phyloP scores from a whole-genome alignment of 2,888 invertebrate genomes.

The Oxycera nigricornis region DNA sequence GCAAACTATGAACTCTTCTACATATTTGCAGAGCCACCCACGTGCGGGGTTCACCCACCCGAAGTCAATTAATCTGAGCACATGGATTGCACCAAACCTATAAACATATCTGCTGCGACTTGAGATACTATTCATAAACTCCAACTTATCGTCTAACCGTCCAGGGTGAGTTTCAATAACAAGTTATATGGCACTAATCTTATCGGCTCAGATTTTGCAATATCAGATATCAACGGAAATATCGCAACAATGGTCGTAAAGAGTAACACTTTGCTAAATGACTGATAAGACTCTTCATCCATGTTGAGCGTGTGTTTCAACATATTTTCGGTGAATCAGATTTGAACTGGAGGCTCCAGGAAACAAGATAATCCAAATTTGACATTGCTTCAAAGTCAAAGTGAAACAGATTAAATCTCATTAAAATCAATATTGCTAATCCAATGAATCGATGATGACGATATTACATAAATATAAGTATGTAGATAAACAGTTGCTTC shows the following conservation, averaged over 20 bases:
- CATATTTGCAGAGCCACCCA: too few relatives aligned
- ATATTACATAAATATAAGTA: too few relatives aligned
- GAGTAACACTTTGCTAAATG: not conserved
- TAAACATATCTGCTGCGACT: too few relatives aligned
- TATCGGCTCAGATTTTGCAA: not conserved
- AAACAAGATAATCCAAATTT: not conserved
- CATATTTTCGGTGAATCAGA: not conserved
- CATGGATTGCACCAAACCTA: too few relatives aligned
- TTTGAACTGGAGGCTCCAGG: not conserved
- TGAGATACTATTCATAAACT: too few relatives aligned
- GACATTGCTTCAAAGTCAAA: constrained; percentile 8
- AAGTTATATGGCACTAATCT: not conserved
- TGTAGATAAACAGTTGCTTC: too few relatives aligned
- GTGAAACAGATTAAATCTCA: too few relatives aligned
- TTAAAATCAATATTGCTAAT: too few relatives aligned
- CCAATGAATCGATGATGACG: too few relatives aligned
- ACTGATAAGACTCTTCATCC: not conserved
- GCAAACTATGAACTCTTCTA: too few relatives aligned
- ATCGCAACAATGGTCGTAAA: not conserved
- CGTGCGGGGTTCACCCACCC: too few relatives aligned
- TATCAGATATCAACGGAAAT: not conserved
- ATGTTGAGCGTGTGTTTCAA: not conserved
- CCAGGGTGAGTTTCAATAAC: not conserved
- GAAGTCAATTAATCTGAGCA: too few relatives aligned
- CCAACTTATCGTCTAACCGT: not conserved